Percentiles rank a stretch among this genome's conserved stretches.
These are phyloP conservation scores for Gobionotothen gibberifrons DNA, from an alignment of 2,797 vertebrate genomes.

Conservation along the genomic window DNA sequence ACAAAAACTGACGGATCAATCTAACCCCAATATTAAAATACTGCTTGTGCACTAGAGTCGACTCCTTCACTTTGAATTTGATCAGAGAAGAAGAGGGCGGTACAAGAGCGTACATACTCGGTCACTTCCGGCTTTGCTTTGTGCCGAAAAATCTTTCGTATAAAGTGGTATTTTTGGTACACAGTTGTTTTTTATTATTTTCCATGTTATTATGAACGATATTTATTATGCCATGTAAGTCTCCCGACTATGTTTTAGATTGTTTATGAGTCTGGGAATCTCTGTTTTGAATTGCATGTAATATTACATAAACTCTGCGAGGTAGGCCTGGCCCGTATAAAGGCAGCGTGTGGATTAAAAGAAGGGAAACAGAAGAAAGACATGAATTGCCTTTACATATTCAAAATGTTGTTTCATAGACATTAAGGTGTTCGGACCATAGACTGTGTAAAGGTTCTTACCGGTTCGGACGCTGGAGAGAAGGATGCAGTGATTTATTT, in stretches of 20 bases:
- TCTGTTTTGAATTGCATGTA: neutral
- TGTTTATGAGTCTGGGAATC: neutral
- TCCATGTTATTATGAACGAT: neutral
- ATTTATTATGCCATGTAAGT: rapidly evolving
- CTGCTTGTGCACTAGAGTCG: neutral
- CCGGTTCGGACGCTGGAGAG: neutral
- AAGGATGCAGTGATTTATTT: neutral
- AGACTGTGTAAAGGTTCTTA: too few species aligned
- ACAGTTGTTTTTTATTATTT: neutral
- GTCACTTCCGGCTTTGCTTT: constrained; percentile 30
- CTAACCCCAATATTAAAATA: too few species aligned
- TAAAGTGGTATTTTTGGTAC: neutral
- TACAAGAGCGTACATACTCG: rapidly evolving
- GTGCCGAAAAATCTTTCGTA: rapidly evolving
- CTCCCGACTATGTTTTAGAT: rapidly evolving
- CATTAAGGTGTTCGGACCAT: too few species aligned
- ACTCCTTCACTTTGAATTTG: neutral
- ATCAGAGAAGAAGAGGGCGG: constrained; percentile 15
- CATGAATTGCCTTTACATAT: neutral
- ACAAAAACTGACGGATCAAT: too few species aligned
- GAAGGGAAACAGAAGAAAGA: neutral
- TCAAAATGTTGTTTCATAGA: neutral
- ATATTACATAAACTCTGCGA: too few species aligned
- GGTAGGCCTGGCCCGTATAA: too few species aligned
- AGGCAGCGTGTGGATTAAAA: neutral